Evolutionary conservation across 1,140 invertebrate species (phyloP).

Genomic region (Neocloeon triangulifer): DNA sequence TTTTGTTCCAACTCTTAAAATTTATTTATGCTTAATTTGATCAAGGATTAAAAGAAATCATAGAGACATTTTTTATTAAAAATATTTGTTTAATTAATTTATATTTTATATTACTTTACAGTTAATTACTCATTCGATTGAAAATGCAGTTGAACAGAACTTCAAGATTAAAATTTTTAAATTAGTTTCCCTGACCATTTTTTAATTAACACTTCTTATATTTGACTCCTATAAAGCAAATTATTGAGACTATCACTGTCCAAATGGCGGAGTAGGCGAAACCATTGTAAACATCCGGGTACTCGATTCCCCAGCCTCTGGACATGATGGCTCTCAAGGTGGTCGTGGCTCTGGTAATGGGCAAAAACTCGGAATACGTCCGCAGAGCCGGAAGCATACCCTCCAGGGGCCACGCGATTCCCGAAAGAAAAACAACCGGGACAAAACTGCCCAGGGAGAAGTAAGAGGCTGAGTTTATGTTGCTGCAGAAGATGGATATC

Average conservation of each 20-base stretch:
- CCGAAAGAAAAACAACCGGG: constrained; percentile 13
- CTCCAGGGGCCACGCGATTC: constrained; percentile 33
- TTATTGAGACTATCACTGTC: constrained; percentile 19
- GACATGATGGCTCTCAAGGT: constrained; percentile 26
- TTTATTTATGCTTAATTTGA: no score
- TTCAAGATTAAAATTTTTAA: no score
- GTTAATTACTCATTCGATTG: no score
- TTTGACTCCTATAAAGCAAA: constrained; percentile 14
- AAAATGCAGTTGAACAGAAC: no score
- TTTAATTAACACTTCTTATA: no score
- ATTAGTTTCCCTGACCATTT: no score
- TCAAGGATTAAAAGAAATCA: no score
- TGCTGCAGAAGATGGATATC: neutral
- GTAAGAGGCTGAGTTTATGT: neutral
- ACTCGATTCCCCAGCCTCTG: constrained; percentile 23
- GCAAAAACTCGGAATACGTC: constrained; percentile 23
- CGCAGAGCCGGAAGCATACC: constrained; percentile 25
- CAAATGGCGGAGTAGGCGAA: constrained; percentile 22
- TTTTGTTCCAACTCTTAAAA: no score
- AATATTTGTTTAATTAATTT: no score
- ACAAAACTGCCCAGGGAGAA: neutral
- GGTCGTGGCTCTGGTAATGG: constrained; percentile 27
- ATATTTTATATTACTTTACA: no score
- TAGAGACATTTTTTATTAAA: no score
- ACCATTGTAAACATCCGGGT: constrained; percentile 23